Conservation (phyloP, 2,888 invertebrate genomes). For the Stenodema calcarata region DNA sequence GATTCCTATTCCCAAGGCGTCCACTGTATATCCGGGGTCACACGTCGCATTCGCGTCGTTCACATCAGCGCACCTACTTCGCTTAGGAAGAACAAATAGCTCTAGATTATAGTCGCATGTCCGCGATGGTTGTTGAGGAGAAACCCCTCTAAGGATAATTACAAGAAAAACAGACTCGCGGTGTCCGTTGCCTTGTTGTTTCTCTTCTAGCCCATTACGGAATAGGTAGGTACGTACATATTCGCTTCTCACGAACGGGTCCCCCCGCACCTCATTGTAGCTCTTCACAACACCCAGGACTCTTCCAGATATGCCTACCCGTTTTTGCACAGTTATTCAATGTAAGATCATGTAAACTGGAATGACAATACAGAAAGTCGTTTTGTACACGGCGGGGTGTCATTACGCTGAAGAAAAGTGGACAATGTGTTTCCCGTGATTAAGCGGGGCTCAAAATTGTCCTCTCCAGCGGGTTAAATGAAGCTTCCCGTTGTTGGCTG, state of each 20-base stretch:
- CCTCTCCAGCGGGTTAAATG: slow-evolving; percentile 10
- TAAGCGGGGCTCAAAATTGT: slow-evolving; percentile 24
- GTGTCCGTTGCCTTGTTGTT: neutral
- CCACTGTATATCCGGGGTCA: neutral
- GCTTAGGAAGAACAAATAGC: neutral
- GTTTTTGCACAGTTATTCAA: slow-evolving; percentile 34
- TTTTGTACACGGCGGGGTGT: slow-evolving; percentile 10
- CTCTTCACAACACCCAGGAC: neutral
- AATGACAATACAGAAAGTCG: slow-evolving; percentile 31
- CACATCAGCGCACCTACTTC: neutral
- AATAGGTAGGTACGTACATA: neutral
- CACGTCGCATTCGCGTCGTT: neutral
- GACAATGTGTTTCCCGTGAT: slow-evolving; percentile 40
- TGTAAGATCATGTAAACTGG: slow-evolving; percentile 30
- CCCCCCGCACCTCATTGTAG: neutral
- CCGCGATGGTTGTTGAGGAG: neutral
- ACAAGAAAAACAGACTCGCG: neutral
- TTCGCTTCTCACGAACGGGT: slow-evolving; percentile 20
- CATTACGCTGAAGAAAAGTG: slow-evolving; percentile 5
- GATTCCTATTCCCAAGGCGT: too few species aligned
- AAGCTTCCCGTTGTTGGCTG: slow-evolving; percentile 18
- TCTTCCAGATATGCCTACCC: neutral
- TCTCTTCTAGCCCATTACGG: neutral
- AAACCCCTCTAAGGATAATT: neutral
- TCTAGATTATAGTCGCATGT: slow-evolving; percentile 9